Base-by-base conservation (phyloP, 2,888 invertebrate species). In the Dusona sp. region DNA sequence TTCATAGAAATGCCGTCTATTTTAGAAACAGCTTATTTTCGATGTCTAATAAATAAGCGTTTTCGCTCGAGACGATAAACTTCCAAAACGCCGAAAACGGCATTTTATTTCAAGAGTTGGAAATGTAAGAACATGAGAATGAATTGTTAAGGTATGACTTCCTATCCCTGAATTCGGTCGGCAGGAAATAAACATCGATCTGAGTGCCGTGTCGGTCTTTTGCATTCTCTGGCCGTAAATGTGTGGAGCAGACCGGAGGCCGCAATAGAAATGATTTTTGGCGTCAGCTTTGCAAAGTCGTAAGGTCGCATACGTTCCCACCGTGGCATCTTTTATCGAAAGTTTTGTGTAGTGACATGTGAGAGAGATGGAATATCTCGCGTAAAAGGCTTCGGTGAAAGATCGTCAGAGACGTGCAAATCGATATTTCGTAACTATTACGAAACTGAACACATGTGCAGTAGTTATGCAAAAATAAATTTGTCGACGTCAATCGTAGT, bases 231-330 rank as follows among this genome's bases (percentile, higher is more conserved):
- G 65, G 77, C 7, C 51, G 64, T 22, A 68, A n/a, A 61, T 72
- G 57, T 16, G 29, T 33, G 61, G 36, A 48, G 29, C 36, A 19
- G 36, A 61, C 57, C 73, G 78, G 48, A 48, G 54, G 64, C 73
- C 54, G 48, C 9, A 80, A 79, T 79, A 83, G 80, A 84, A 88
- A 87, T 88, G 87, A 86, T 86, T 86, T 87, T 86, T 82, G 79
- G 79, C 77, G 22, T 82, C 72, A 72, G 57, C 54, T 57, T 51
- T 33, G 25, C 48, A 45, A 61, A 16, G 51, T 7, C 16, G 33
- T 29, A 51, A 57, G 77, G 68, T 42, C 57, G n/a, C 45, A 4
- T 38, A 51, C 61, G 54, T 64, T 57, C 61, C n/a, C 80, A 13
- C 9, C 45, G 19, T 48, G 38, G 3, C n/a, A 61, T 33, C 51